Evolutionary conservation across 2,113 vertebrate species (phyloP).

Genomic region (Lagopus leucura): DNA sequence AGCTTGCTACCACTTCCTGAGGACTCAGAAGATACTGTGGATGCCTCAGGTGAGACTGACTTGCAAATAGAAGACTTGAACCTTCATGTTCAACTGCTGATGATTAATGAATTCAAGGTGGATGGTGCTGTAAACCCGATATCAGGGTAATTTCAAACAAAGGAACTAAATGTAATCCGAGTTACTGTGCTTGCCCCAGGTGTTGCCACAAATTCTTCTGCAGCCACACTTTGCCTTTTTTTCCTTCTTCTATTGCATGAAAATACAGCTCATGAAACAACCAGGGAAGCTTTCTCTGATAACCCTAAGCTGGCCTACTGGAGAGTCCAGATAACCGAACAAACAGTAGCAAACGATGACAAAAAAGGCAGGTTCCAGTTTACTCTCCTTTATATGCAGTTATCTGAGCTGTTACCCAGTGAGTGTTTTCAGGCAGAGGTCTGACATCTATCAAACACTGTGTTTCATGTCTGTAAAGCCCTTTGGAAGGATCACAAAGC

Average conservation of each 20-base stretch:
- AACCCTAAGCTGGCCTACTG: not conserved
- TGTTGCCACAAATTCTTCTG: not conserved
- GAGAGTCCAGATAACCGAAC: conserved; percentile 14
- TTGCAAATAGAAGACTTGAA: not conserved
- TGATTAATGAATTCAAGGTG: not conserved
- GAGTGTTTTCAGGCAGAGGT: not conserved
- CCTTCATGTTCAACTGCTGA: not conserved
- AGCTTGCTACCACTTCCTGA: conserved; percentile 81
- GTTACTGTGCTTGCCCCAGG: not conserved
- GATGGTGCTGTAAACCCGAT: not conserved
- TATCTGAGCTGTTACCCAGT: not conserved
- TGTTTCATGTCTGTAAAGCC: not conserved
- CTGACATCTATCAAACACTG: not conserved
- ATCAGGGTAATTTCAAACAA: not conserved
- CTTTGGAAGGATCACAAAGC: not conserved
- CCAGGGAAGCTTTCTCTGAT: not conserved
- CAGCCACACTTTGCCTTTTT: not conserved
- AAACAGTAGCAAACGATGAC: not conserved
- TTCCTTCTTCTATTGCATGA: not conserved
- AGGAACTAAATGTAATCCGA: not conserved
- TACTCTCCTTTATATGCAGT: not conserved
- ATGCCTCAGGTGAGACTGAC: conserved; percentile 80
- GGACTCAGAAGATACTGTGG: conserved; percentile 83
- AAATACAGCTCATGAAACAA: not conserved
- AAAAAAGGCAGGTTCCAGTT: not conserved